Evolutionary conservation across 2,797 vertebrate genomes (phyloP).

Genomic region (Tarsius wallacei): DNA sequence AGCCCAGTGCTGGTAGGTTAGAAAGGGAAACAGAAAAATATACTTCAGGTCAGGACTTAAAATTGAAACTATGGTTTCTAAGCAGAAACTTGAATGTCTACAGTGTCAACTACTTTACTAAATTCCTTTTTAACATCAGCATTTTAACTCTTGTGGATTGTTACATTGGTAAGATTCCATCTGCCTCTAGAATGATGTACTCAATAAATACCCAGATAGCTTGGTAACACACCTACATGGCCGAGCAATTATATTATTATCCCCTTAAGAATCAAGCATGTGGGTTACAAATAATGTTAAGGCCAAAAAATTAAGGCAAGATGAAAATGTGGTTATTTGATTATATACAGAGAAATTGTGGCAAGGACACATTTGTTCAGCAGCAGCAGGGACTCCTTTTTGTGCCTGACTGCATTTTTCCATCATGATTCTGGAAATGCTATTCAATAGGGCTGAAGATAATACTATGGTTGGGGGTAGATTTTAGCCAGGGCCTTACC

Average conservation of each 20-base stretch:
- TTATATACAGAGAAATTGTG: neutral
- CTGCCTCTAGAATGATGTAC: neutral
- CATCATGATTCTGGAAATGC: neutral
- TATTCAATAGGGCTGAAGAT: neutral
- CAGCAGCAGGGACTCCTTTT: neutral
- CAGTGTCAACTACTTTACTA: neutral
- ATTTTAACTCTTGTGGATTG: neutral
- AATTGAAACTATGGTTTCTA: neutral
- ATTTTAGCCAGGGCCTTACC: neutral
- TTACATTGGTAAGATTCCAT: neutral
- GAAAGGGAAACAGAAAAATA: neutral
- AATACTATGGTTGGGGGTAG: neutral
- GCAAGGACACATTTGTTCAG: neutral
- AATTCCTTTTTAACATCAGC: neutral
- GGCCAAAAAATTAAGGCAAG: neutral
- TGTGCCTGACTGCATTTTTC: neutral
- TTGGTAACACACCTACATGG: neutral
- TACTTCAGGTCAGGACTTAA: neutral
- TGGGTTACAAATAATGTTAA: neutral
- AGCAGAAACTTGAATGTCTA: neutral
- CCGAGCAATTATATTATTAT: neutral
- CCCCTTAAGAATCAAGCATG: neutral
- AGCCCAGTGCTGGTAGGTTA: neutral
- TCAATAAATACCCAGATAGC: neutral
- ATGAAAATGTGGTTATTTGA: neutral